Conservation (phyloP, 53 echinoderm and acorn worm genomes). For the Glandiceps talaboti region DNA sequence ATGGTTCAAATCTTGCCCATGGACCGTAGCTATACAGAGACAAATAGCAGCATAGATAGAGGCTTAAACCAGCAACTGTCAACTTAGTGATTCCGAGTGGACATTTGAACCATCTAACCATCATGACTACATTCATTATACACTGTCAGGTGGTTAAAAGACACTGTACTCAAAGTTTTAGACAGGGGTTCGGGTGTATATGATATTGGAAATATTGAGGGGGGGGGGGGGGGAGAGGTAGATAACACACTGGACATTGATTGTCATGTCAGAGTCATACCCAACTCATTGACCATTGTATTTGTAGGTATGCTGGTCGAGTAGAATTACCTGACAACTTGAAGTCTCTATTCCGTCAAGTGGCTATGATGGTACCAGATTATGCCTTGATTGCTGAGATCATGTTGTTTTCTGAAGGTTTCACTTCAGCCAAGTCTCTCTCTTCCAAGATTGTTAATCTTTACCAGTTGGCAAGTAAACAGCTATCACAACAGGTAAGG, state of each 20-base stretch:
- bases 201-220: neutral
- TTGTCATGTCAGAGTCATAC: neutral
- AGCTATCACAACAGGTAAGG: constrained; percentile 95
- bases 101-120: too few species aligned
- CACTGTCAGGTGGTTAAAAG: neutral
- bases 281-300: neutral
- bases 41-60: too few species aligned
- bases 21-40: too few species aligned
- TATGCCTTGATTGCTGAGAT: constrained; percentile 98
- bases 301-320: constrained; percentile 80
- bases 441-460: constrained; percentile 96
- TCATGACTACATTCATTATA: too few species aligned
- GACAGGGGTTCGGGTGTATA: too few species aligned
- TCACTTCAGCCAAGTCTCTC: constrained; percentile 90
- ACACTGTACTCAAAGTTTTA: neutral
- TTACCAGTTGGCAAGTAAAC: constrained; percentile 96
- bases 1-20: too few species aligned
- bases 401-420: constrained; percentile 95
- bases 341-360: constrained; percentile 92
- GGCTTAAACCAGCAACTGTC: too few species aligned
- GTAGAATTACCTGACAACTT: constrained; percentile 97
- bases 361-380: constrained; percentile 99
- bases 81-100: too few species aligned
- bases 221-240: neutral
- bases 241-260: neutral